Evolutionary conservation across 1,140 invertebrate species (phyloP), one percentile per base, ranked within the genome.

Genomic region (Zaprionus nigranus): DNA sequence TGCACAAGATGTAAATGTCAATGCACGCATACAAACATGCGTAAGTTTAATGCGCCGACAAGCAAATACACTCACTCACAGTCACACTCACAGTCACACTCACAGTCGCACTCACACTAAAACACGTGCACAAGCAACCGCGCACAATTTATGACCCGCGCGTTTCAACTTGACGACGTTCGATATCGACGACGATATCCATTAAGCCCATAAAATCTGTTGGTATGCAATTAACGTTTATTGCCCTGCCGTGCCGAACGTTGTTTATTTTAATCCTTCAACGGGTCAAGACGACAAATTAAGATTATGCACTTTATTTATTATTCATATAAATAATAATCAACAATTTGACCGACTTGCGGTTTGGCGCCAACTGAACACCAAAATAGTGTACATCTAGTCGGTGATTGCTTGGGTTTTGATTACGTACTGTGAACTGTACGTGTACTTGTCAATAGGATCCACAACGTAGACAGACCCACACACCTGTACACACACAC

Each of bases 181-280:
- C 84, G 87, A 88, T 90, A 90, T 85, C 85, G 81, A 61, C 81
- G 81, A 90, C 81, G 85, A 90, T 90, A 90, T 80, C 82, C 86
- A 90, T 90, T 90, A 90, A 90, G 86, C 82, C 87, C 82, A 90
- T 90, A 90, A 90, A 90, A 90, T 90, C 86, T 78, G 80, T 83
- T 83, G 77, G 87, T 73, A 87, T 90, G 86, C 86, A 90, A 90
- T 90, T 90, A 90, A 86, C 82, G 82, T 90, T 90, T 90, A 90
- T 90, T 54, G 80, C 76, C 63, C 43, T 30, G 46, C 43, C 49
- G 54, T 26, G 24, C 24, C 24, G 24, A 26, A 13, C 63, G 79
- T 77, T 82, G 76, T 82, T 60, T 58, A 57, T 58, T 78, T 90
- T 86, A 90, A 90, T 90, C 85, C 85, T 75, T 71, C 60, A 80